Evolutionary conservation across 2,113 vertebrate species (phyloP).

Genomic region (Ciconia boyciana): DNA sequence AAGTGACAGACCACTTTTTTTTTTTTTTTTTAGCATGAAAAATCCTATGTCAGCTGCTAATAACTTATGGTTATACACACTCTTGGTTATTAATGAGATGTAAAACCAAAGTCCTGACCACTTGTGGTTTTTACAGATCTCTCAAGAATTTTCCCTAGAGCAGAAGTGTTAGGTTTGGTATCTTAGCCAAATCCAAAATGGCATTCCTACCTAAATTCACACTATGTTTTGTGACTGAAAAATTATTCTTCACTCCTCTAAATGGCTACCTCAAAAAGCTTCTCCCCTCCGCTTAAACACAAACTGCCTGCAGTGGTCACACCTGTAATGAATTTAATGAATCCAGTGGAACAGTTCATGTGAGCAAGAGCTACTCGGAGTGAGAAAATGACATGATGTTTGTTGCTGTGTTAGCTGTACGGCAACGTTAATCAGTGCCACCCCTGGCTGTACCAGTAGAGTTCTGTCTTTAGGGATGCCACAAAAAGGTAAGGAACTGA

Average conservation of each 20-base stretch:
- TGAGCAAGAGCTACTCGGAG: background rate
- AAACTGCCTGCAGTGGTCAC: background rate
- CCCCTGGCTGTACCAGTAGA: background rate
- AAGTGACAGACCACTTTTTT: background rate
- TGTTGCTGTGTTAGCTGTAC: background rate
- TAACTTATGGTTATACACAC: background rate
- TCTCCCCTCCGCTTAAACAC: background rate
- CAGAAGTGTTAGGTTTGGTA: background rate
- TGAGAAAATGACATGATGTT: rapidly evolving
- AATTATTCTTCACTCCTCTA: background rate
- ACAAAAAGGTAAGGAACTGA: background rate
- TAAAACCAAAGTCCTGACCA: constrained; percentile 23
- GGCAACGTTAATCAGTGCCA: rapidly evolving
- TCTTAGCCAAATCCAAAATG: background rate
- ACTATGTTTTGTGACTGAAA: background rate
- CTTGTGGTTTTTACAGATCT: background rate
- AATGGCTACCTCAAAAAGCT: background rate
- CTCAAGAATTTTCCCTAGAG: constrained; percentile 1
- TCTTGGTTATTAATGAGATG: constrained; percentile 2
- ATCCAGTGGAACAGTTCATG: background rate
- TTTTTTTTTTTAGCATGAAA: background rate
- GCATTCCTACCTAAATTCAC: background rate
- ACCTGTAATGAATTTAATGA: background rate
- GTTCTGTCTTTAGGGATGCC: background rate
- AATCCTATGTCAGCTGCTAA: background rate